Evolutionary conservation across 2,113 vertebrate species (phyloP).

Genomic region (Dasyornis broadbenti): DNA sequence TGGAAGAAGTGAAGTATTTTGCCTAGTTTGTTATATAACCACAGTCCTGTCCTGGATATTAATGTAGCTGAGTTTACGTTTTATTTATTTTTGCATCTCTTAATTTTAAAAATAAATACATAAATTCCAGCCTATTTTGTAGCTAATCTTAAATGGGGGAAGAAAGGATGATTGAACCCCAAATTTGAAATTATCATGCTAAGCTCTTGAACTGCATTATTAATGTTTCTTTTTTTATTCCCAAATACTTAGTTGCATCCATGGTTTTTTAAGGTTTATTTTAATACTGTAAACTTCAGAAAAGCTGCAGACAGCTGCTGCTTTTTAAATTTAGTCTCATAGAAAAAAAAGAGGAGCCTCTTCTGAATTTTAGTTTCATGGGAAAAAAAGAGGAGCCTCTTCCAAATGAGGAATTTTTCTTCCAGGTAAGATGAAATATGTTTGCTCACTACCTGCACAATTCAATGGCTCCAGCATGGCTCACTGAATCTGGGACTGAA

Average conservation of each 20-base stretch:
- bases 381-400: background rate
- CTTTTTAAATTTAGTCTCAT: background rate
- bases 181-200: background rate
- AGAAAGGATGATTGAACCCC: background rate
- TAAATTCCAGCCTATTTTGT: background rate
- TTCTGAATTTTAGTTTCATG: background rate
- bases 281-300: background rate
- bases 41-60: background rate
- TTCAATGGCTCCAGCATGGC: background rate
- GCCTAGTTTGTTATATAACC: background rate
- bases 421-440: background rate
- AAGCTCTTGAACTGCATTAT: background rate
- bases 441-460: background rate
- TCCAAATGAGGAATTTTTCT: background rate
- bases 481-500: background rate
- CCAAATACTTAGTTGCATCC: background rate
- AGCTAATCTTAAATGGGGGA: background rate
- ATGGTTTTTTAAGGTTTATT: background rate
- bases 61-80: background rate
- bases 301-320: background rate
- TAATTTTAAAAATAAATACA: background rate
- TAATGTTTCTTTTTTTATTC: background rate
- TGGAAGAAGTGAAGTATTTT: background rate
- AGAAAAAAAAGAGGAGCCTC: background rate
- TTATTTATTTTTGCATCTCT: background rate